Conservation (phyloP, 2,113 vertebrate species). For the Dinomys branickii region DNA sequence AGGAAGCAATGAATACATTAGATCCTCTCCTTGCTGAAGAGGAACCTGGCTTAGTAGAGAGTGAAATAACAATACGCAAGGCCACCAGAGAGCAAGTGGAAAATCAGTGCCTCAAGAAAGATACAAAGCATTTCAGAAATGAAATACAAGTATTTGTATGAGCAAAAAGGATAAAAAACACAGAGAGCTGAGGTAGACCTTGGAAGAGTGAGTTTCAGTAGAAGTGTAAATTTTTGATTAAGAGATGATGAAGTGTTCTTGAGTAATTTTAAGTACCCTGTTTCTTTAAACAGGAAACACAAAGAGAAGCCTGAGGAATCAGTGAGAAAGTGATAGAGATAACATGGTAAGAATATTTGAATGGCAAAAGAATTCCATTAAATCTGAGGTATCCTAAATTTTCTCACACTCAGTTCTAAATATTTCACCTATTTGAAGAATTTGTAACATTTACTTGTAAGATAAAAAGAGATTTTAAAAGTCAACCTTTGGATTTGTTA, state of each 20-base stretch:
- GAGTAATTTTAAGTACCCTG: neutral
- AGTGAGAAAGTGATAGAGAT: neutral
- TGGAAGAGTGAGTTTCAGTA: neutral
- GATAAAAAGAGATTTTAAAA: conserved; percentile 15
- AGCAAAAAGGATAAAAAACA: neutral
- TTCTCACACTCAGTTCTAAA: neutral
- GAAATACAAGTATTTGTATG: neutral
- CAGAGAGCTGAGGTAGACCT: neutral
- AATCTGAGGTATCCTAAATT: neutral
- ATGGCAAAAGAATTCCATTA: neutral
- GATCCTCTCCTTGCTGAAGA: neutral
- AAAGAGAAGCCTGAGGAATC: neutral
- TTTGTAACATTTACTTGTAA: neutral
- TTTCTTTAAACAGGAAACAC: neutral
- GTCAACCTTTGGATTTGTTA: neutral
- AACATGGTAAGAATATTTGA: neutral
- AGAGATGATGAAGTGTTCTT: neutral
- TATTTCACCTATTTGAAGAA: neutral
- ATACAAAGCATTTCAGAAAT: neutral
- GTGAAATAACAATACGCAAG: neutral
- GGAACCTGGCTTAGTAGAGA: neutral
- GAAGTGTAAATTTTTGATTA: neutral
- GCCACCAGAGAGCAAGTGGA: neutral
- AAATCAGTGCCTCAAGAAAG: neutral
- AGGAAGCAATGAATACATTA: neutral